Evolutionary conservation across 2,113 vertebrate genomes (phyloP).

Genomic region (Plecturocebus donacophilus): DNA sequence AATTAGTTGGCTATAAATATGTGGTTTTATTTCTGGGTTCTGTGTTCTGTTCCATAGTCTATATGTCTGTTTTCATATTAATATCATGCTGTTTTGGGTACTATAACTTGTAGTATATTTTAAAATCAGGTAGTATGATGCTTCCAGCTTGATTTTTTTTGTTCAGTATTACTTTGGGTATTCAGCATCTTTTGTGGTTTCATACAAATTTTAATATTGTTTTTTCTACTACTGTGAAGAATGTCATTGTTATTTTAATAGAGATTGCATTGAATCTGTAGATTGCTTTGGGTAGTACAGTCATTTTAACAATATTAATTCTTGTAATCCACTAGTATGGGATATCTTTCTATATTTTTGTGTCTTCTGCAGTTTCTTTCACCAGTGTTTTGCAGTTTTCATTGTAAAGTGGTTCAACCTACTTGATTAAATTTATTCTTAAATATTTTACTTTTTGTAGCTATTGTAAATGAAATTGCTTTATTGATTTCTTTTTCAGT

Average conservation of each 20-base stretch:
- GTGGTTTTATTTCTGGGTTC: background rate
- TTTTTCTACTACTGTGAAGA: background rate
- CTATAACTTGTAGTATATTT: background rate
- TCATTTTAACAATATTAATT: background rate
- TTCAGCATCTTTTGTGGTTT: background rate
- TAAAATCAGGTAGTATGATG: background rate
- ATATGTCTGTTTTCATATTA: background rate
- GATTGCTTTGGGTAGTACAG: background rate
- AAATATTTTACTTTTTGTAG: background rate
- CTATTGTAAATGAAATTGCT: background rate
- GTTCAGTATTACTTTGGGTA: background rate
- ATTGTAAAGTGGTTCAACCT: background rate
- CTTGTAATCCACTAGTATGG: background rate
- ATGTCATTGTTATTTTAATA: background rate
- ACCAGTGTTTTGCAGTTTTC: background rate
- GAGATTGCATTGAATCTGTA: background rate
- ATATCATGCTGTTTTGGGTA: background rate
- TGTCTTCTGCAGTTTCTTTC: background rate
- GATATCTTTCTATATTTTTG: background rate
- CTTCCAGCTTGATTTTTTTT: background rate
- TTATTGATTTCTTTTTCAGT: background rate
- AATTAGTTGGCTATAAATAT: background rate
- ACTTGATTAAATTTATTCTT: background rate
- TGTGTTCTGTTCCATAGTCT: background rate
- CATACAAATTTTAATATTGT: background rate